These are phyloP conservation scores for Bugula neritina DNA, from an alignment of 2,888 invertebrate genomes.

Conservation along the genomic window DNA sequence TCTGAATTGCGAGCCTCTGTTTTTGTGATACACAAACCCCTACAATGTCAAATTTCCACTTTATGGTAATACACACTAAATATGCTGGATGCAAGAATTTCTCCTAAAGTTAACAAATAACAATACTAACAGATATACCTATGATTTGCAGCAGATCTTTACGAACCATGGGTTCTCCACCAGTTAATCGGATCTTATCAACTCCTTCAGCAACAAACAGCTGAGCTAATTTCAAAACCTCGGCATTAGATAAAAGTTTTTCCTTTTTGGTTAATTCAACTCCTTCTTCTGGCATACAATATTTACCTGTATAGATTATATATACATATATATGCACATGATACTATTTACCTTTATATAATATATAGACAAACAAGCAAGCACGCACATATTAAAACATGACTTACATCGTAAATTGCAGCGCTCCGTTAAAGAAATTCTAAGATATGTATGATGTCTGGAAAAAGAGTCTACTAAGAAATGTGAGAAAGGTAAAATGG, in stretches of 20 bases:
- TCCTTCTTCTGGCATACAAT: conserved; percentile 98
- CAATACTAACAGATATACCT: conserved; percentile 39
- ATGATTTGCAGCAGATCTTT: conserved; percentile 78
- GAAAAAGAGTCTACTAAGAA: conserved; percentile 74
- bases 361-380: no score
- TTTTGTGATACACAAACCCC: no score
- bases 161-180: conserved; percentile 91
- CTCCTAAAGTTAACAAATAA: no score
- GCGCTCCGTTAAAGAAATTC: conserved; percentile 90
- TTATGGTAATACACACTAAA: no score
- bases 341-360: no score
- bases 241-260: conserved; percentile 71
- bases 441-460: conserved; percentile 80
- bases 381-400: no score
- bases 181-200: conserved; percentile 86
- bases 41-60: no score
- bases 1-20: no score
- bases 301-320: conserved; percentile 79
- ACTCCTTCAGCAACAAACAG: conserved; percentile 85
- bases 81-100: no score
- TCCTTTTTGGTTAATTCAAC: conserved; percentile 72
- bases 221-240: conserved; percentile 71
- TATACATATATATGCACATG: no score
- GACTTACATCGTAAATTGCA: conserved; percentile 93
- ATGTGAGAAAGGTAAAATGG: conserved; percentile 40